These are phyloP conservation scores for Agraylea sexmaculata DNA, from an alignment of 1,140 invertebrate genomes.

Conservation along the genomic window DNA sequence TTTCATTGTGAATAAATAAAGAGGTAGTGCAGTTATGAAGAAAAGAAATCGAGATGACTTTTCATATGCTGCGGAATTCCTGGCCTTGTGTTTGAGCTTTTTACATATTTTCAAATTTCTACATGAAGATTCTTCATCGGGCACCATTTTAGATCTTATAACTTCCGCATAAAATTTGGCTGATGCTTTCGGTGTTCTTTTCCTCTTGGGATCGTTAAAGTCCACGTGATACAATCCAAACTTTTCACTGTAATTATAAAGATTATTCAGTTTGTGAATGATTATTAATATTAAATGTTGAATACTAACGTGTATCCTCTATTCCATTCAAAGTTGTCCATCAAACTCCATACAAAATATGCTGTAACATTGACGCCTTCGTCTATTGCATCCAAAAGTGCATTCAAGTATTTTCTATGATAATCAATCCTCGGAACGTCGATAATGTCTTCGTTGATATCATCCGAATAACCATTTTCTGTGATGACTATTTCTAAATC, in stretches of 20 bases:
- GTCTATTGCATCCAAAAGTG: constrained; percentile 51
- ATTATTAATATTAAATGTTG: constrained; percentile 3
- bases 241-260: constrained; percentile 40
- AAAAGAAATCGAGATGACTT: too few species aligned
- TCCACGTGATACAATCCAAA: constrained; percentile 68
- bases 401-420: constrained; percentile 44
- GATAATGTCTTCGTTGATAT: constrained; percentile 26
- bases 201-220: constrained; percentile 50
- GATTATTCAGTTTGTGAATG: neutral
- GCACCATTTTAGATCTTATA: too few species aligned
- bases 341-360: constrained; percentile 56
- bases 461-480: constrained; percentile 52
- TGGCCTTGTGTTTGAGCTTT: too few species aligned
- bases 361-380: constrained; percentile 54
- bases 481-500: constrained; percentile 49
- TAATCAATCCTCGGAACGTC: constrained; percentile 33
- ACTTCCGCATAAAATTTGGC: constrained; percentile 27
- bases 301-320: constrained; percentile 41
- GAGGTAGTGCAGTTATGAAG: too few species aligned
- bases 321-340: constrained; percentile 64
- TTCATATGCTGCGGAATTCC: too few species aligned
- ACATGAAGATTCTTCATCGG: too few species aligned
- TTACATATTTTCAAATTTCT: too few species aligned
- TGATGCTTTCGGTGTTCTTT: constrained; percentile 58
- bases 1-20: too few species aligned